Base-by-base conservation (phyloP, 2,888 invertebrate genomes). In the Rhimphoctona megacephalus region DNA sequence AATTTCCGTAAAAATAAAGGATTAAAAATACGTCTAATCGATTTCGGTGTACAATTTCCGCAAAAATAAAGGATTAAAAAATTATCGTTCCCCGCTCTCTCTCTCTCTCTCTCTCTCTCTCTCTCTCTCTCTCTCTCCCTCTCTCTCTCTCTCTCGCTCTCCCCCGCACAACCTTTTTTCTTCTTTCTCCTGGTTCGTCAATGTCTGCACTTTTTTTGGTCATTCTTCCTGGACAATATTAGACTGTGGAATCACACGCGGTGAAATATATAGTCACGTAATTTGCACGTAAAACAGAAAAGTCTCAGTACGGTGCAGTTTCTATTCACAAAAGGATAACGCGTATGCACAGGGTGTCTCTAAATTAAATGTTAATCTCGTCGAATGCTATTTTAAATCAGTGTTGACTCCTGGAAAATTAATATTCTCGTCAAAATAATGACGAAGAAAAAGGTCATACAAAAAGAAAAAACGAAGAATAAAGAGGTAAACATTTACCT, bases 401-500 rank as follows among this genome's bases (percentile, higher is more conserved):
- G 1, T n/a, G n/a, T 19, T n/a, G n/a, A n/a, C 39, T 39, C 39
- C 9, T n/a, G 49, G 6, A 6, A n/a, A 49, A 49, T 49, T 5
- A 49, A 49, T 49, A 17, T 19, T 17, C 49, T 5, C 19, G 17
- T 19, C 17, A 49, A 49, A 39, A 39, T 9, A 39, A 39, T 39
- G 7, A 9, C 8, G 39, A 7, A 39, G 7, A 39, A 39, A 39
- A 7, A 39, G 39, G 7, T 39, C 8, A 39, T 1, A 39, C 1
- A 9, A 39, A n/a, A 43, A 19, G 7, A 19, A 7, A 19, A 6
- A 19, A 49, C 2, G 46, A 46, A 46, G 9, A 49, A 49, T 43
- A 2, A 43, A 43, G 19, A 49, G 19, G 1, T 3, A n/a, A 49
- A n/a, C 49, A 5, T 33, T 61, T 92, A 94, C 94, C 94, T 93